Percentiles rank a stretch among this genome's conserved stretches.
Conservation (phyloP, 2,797 vertebrate species). For the Pelodytes ibericus region DNA sequence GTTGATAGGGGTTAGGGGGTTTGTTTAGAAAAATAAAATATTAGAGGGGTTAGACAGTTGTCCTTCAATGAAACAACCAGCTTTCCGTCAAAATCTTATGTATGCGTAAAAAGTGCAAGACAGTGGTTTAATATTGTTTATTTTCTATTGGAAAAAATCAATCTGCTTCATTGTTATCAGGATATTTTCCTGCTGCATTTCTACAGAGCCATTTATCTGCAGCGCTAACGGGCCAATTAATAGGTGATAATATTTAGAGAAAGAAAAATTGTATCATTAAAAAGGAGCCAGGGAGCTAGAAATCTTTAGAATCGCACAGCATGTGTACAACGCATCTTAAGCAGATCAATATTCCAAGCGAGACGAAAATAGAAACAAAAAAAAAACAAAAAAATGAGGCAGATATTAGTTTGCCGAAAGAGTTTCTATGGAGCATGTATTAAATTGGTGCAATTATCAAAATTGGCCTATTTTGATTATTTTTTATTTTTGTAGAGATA, state of each 20-base stretch:
- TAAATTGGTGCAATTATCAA: no score
- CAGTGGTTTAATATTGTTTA: not conserved
- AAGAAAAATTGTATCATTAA: not conserved
- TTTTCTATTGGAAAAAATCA: not conserved
- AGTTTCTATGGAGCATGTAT: no score
- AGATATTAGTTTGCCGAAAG: no score
- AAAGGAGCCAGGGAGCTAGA: not conserved
- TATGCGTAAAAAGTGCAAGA: not conserved
- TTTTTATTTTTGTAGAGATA: no score
- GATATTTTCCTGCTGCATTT: not conserved
- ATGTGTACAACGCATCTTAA: not conserved
- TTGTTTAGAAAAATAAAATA: no score
- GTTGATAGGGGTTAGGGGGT: no score
- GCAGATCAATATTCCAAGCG: not conserved
- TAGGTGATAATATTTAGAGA: constrained; percentile 9
- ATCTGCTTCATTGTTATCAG: not conserved
- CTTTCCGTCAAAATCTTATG: not conserved
- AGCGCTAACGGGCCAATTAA: not conserved
- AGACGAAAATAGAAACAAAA: not conserved
- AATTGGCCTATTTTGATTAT: no score
- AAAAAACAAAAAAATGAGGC: no score
- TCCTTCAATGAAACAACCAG: no score
- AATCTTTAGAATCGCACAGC: constrained; percentile 2
- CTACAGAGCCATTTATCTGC: not conserved
- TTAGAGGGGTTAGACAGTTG: no score